Percentiles rank a stretch among this genome's conserved stretches.
These are phyloP conservation scores for Cecidostiba fungosa DNA, from an alignment of 2,888 invertebrate genomes.

Conservation along the genomic window DNA sequence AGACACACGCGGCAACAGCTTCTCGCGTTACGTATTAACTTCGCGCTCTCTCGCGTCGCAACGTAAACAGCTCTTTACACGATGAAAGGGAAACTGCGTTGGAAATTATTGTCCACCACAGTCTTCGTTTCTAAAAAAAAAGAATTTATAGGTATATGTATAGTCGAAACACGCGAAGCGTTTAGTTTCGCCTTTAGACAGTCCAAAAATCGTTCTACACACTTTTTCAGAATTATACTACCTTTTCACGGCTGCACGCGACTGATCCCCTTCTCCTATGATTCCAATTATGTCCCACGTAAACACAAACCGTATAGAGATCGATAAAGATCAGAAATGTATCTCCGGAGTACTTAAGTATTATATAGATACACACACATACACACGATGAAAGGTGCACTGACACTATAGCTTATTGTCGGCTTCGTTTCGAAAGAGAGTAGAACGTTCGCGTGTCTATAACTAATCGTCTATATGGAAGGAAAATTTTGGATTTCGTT, in stretches of 20 bases:
- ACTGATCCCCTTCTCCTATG: background rate
- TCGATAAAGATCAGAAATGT: background rate
- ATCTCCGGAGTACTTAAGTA: no score
- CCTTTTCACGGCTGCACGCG: background rate
- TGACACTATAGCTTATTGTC: no score
- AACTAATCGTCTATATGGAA: background rate
- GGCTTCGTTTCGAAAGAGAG: background rate
- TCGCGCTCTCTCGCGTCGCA: background rate
- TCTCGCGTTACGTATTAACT: slow-evolving; percentile 1
- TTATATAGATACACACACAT: no score
- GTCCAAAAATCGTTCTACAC: no score
- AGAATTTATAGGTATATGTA: no score
- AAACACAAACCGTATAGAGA: background rate
- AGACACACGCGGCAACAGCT: background rate
- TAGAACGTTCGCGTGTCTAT: background rate
- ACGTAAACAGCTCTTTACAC: background rate
- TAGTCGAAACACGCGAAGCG: no score
- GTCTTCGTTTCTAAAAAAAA: no score
- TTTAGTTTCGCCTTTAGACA: no score
- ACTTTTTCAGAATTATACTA: background rate
- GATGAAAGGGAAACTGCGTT: background rate
- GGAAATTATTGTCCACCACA: background rate
- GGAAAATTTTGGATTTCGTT: background rate
- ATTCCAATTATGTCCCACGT: background rate
- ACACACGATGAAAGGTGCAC: no score